A percentile compares a stretch with the other conserved stretches of the same genome.
Evolutionary conservation across 2,888 invertebrate species (phyloP).

Genomic region (Drosophila parthenogenetica): DNA sequence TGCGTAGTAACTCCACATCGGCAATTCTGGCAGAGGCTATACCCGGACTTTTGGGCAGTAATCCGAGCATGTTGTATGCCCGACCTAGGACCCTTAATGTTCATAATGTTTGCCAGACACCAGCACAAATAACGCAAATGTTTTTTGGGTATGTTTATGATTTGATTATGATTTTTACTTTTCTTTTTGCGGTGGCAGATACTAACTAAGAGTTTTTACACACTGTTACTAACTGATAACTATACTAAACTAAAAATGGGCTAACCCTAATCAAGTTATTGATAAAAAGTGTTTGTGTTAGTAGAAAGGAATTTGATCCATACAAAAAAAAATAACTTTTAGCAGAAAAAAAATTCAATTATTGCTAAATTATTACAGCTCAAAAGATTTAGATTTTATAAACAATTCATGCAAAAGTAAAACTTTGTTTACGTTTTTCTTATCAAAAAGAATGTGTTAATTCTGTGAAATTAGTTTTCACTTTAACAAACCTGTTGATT

Average conservation of each 20-base stretch:
- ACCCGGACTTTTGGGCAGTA: constrained; percentile 45
- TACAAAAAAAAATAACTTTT: too few relatives aligned
- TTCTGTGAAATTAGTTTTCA: not conserved
- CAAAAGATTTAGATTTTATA: not conserved
- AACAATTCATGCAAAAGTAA: not conserved
- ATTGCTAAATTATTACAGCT: too few relatives aligned
- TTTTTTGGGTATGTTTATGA: constrained; percentile 84
- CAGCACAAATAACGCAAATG: constrained; percentile 82
- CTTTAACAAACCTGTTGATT: not conserved
- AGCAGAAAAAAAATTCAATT: too few relatives aligned
- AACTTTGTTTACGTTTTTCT: not conserved
- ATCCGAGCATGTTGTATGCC: constrained; percentile 60
- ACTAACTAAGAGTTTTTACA: not conserved
- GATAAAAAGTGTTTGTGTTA: not conserved
- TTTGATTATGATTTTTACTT: constrained; percentile 12
- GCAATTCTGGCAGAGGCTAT: constrained; percentile 69
- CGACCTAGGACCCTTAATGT: constrained; percentile 84
- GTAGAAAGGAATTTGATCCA: not conserved
- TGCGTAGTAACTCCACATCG: constrained; percentile 82
- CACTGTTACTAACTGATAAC: not conserved
- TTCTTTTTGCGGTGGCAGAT: not conserved
- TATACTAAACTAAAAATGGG: not conserved
- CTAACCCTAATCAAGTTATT: not conserved
- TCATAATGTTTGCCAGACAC: constrained; percentile 82
- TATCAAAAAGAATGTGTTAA: not conserved